Conservation (phyloP, 2,888 invertebrate species). For the Epistrophe eligans region DNA sequence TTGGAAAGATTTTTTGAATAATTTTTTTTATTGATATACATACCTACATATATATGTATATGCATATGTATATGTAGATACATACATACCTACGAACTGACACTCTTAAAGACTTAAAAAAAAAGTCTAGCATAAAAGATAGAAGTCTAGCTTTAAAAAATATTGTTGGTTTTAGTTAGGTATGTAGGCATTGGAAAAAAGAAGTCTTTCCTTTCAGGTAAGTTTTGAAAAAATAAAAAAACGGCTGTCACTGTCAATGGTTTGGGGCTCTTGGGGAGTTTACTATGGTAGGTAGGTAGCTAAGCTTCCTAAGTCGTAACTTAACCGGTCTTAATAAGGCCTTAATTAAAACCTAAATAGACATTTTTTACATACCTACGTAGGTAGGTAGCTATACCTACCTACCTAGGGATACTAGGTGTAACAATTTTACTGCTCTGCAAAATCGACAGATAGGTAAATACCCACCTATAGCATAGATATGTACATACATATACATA, state of each 20-base stretch:
- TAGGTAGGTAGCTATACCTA: too few relatives aligned
- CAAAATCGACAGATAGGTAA: too few relatives aligned
- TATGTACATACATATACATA: neutral
- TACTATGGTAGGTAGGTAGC: neutral
- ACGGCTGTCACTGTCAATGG: constrained; percentile 51
- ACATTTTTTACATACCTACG: too few relatives aligned
- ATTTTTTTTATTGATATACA: neutral
- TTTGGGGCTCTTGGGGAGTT: constrained; percentile 26
- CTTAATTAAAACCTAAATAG: constrained; percentile 12
- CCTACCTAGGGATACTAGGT: too few relatives aligned
- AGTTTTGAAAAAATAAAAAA: neutral
- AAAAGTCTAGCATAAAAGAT: constrained; percentile 14
- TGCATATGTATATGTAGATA: neutral
- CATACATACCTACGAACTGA: neutral
- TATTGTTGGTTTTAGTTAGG: neutral
- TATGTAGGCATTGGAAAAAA: constrained; percentile 24
- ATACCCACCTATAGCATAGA: too few relatives aligned
- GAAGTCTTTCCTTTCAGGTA: constrained; percentile 48
- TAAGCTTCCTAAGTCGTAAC: neutral
- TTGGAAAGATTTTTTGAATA: constrained; percentile 43
- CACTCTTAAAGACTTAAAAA: neutral
- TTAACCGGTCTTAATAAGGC: constrained; percentile 16
- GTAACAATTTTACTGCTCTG: too few relatives aligned
- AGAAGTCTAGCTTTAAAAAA: constrained; percentile 35
- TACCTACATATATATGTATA: neutral